Evolutionary conservation across 2,888 invertebrate species (phyloP).

Genomic region (Erpobdella octoculata): DNA sequence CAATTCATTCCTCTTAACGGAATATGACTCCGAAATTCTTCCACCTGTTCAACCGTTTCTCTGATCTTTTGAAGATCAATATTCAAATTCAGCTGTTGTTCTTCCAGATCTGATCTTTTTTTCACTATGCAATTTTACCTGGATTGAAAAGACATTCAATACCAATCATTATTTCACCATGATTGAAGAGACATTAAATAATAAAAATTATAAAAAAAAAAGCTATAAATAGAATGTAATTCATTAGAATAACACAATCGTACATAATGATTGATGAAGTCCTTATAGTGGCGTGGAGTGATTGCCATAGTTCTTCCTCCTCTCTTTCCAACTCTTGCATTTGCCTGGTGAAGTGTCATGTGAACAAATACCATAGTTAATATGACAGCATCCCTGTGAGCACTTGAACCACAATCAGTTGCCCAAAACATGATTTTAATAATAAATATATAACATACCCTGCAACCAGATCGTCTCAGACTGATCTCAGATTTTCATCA

Average conservation of each 20-base stretch:
- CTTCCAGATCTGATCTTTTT: constrained; percentile 91
- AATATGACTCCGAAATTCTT: constrained; percentile 90
- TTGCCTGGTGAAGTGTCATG: constrained; percentile 89
- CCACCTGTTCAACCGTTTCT: too few relatives aligned
- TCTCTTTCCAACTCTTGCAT: constrained; percentile 75
- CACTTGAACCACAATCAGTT: too few relatives aligned
- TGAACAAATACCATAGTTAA: constrained; percentile 98
- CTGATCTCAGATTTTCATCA: constrained; percentile 83
- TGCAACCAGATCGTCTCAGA: constrained; percentile 57
- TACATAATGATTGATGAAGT: constrained; percentile 98
- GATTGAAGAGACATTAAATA: too few relatives aligned
- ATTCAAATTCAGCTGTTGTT: constrained; percentile 99
- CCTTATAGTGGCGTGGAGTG: constrained; percentile 92
- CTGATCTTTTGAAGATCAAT: too few relatives aligned
- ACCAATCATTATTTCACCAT: too few relatives aligned
- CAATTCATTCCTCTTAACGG: constrained; percentile 72
- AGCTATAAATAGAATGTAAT: too few relatives aligned
- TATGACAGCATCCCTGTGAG: constrained; percentile 90
- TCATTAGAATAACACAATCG: too few relatives aligned
- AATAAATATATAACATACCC: too few relatives aligned
- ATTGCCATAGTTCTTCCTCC: constrained; percentile 96
- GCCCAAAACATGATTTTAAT: too few relatives aligned
- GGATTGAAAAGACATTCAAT: too few relatives aligned
- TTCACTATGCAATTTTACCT: constrained; percentile 83
- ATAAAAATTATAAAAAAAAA: too few relatives aligned